Percentiles rank a stretch among this genome's conserved stretches.
Evolutionary conservation across 2,797 vertebrate genomes (phyloP).

Genomic region (Enteromius viviparus): DNA sequence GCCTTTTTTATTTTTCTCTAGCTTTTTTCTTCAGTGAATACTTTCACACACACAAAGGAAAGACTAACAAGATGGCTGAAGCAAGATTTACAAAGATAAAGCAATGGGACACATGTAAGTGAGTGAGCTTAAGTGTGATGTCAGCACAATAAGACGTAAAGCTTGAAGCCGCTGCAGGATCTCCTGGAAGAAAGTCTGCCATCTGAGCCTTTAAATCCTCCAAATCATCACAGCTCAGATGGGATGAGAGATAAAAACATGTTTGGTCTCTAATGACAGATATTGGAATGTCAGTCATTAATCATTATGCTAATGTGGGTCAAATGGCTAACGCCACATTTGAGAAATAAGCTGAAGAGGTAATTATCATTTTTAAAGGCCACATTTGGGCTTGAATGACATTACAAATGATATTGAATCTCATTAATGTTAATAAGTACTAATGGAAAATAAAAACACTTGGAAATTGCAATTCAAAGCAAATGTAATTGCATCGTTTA

Average conservation of each 20-base stretch:
- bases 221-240: background rate
- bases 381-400: slow-evolving; percentile 53
- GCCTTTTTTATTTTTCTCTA: background rate
- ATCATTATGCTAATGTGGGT: slow-evolving; percentile 54
- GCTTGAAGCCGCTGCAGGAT: background rate
- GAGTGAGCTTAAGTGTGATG: background rate
- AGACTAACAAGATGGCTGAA: background rate
- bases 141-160: slow-evolving; percentile 5
- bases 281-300: slow-evolving; percentile 55
- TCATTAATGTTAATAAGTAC: slow-evolving; percentile 56
- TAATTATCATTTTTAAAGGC: slow-evolving; percentile 57
- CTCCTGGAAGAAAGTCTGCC: background rate
- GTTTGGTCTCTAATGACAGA: slow-evolving; percentile 54
- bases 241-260: slow-evolving; percentile 37
- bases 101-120: background rate
- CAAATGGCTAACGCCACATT: slow-evolving; percentile 48
- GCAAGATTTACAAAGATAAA: background rate
- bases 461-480: slow-evolving; percentile 55
- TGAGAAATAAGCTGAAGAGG: slow-evolving; percentile 45
- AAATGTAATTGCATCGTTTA: slow-evolving; percentile 50
- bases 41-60: background rate
- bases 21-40: background rate
- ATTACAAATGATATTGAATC: slow-evolving; percentile 54
- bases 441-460: slow-evolving; percentile 59
- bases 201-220: slow-evolving; percentile 2